Percentiles rank a stretch among this genome's conserved stretches.
phyloP scores from a whole-genome alignment of 2,113 vertebrate species.

The Clarias gariepinus region DNA sequence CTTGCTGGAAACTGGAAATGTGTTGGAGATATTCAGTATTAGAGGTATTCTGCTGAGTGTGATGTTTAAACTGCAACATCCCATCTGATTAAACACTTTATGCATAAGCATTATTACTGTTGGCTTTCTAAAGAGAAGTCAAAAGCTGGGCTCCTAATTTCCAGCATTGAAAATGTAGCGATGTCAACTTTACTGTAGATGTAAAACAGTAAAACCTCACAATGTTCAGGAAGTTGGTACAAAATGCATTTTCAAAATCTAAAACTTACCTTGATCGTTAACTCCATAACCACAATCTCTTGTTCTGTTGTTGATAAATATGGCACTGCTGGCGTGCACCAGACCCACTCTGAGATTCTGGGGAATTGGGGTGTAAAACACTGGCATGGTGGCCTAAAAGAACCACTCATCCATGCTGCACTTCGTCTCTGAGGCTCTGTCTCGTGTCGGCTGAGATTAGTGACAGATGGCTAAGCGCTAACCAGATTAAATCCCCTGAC shows the following conservation, averaged over 20 bases:
- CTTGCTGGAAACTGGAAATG: conserved; percentile 62
- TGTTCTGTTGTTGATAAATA: conserved; percentile 79
- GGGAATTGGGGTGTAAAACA: conserved; percentile 73
- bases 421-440: background rate
- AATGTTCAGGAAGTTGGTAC: no score
- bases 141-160: background rate
- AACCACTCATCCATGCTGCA: conserved; percentile 1
- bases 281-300: conserved; percentile 61
- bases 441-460: conserved; percentile 49
- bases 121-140: background rate
- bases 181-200: background rate
- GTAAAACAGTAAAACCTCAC: background rate
- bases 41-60: background rate
- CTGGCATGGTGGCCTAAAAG: conserved; percentile 63
- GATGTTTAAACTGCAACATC: background rate
- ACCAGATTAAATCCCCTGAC: conserved; percentile 56
- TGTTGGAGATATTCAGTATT: background rate
- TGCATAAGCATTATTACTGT: background rate
- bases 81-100: background rate
- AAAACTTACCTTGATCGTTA: conserved; percentile 70
- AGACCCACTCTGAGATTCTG: conserved; percentile 73
- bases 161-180: background rate
- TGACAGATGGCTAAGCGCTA: conserved; percentile 28
- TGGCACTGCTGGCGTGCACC: conserved; percentile 68
- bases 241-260: background rate